phyloP scores from a whole-genome alignment of 2,113 vertebrate species.

The Nothoprocta perdicaria region DNA sequence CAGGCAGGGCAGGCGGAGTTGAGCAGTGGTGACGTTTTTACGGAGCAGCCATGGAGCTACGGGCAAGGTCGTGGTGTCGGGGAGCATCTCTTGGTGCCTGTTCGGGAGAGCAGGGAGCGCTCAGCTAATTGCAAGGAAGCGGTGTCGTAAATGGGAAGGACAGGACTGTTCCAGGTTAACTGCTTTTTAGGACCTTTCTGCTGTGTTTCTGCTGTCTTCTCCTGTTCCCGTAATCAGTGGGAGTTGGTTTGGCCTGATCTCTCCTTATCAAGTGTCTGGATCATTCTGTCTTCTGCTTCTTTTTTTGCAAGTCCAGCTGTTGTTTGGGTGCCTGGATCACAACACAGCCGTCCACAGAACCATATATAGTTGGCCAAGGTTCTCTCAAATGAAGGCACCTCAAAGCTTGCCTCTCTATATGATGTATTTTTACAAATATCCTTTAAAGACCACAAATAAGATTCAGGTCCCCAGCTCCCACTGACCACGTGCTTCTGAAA shows the following conservation, averaged over 20 bases:
- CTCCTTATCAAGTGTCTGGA: not conserved
- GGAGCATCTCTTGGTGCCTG: accelerated
- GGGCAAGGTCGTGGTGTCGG: not conserved
- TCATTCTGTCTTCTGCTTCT: not conserved
- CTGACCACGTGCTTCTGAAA: constrained; percentile 16
- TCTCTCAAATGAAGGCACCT: not conserved
- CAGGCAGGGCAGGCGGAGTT: not conserved
- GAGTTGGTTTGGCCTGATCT: constrained; percentile 46
- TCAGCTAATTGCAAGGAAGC: not conserved
- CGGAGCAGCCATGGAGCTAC: not conserved
- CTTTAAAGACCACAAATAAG: not conserved
- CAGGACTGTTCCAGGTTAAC: not conserved
- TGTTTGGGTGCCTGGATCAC: not conserved
- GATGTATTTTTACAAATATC: not conserved
- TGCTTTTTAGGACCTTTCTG: not conserved
- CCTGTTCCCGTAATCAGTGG: constrained; percentile 27
- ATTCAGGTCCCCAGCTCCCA: constrained; percentile 46
- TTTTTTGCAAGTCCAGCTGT: not conserved
- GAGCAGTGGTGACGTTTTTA: not conserved
- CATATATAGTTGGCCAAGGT: not conserved
- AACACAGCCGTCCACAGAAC: not conserved
- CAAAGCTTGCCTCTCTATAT: accelerated
- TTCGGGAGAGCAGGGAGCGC: not conserved
- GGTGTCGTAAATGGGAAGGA: not conserved
- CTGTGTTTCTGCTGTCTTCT: constrained; percentile 21